Evolutionary conservation across 2,113 vertebrate genomes (phyloP).

Genomic region (Corythornis vintsioides): DNA sequence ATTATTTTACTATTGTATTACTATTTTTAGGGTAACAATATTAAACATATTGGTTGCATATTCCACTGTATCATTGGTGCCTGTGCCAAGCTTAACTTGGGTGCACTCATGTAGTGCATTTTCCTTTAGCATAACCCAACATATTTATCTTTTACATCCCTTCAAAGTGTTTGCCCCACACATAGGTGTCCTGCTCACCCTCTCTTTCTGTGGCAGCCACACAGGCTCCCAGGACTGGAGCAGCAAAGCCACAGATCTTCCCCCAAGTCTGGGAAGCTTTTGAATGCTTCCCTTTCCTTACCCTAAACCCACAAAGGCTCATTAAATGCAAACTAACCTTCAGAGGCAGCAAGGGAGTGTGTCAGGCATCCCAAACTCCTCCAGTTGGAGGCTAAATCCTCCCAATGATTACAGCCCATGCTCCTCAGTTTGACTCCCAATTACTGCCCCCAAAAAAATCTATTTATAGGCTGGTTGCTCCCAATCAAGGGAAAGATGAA

Average conservation of each 20-base stretch:
- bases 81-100: too few species aligned
- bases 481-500: conserved; percentile 21
- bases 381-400: background rate
- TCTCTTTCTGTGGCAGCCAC: background rate
- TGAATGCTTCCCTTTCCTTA: background rate
- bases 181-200: accelerated
- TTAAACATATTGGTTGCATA: background rate
- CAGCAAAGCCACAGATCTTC: background rate
- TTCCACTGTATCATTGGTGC: background rate
- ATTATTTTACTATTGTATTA: too few species aligned
- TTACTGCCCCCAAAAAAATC: background rate
- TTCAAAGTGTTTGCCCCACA: background rate
- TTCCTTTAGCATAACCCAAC: background rate
- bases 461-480: background rate
- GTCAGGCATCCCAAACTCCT: background rate
- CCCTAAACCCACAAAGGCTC: background rate
- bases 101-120: background rate
- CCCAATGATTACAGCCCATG: background rate
- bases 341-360: background rate
- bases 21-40: background rate
- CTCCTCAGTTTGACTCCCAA: conserved; percentile 33
- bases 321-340: background rate
- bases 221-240: background rate
- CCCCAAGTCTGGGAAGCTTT: background rate
- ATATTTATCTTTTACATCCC: background rate